These are phyloP conservation scores for Indicator indicator DNA, from an alignment of 2,113 vertebrate species.

Conservation along the genomic window DNA sequence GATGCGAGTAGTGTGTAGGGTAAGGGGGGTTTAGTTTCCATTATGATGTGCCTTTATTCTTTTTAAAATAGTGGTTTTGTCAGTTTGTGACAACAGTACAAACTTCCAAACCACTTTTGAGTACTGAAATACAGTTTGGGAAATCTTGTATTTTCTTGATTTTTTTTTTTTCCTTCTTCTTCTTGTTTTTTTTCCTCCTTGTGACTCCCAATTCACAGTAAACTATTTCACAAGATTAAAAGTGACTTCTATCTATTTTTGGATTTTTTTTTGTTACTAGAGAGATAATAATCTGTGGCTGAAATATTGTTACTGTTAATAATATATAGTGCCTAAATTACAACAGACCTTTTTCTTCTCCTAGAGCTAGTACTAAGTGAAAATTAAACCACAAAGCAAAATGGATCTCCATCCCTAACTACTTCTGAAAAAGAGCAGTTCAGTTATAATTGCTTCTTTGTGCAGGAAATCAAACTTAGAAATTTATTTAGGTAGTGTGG, in stretches of 20 bases:
- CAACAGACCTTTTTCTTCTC: neutral
- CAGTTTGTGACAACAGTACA: neutral
- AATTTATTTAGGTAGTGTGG: neutral
- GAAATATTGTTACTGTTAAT: neutral
- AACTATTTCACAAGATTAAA: neutral
- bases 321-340: neutral
- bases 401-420: neutral
- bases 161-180: neutral
- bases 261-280: neutral
- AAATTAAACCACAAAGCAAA: neutral
- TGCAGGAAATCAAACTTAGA: neutral
- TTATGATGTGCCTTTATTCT: neutral
- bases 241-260: neutral
- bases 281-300: neutral
- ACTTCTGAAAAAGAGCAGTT: neutral
- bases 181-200: neutral
- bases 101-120: neutral
- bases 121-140: neutral
- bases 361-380: neutral
- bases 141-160: neutral
- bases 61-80: neutral
- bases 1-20: conserved; percentile 93
- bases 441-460: neutral
- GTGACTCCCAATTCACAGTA: neutral
- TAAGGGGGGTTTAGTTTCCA: conserved; percentile 51